A percentile compares a stretch with the other conserved stretches of the same genome.
Conservation (phyloP, 2,797 vertebrate genomes). For the Epinephelus malabaricus region DNA sequence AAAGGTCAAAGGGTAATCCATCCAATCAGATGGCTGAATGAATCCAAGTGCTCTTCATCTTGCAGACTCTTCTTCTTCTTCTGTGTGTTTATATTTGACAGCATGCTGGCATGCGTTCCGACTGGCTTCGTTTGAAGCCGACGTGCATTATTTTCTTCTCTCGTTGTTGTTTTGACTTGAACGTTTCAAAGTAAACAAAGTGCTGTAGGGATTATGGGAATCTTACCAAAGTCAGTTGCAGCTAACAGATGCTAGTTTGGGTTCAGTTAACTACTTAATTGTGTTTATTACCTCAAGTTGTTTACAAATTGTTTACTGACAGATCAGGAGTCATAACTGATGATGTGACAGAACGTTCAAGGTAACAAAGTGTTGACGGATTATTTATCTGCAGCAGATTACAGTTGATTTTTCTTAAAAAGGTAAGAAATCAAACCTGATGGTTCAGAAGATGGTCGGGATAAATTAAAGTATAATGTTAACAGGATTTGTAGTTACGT, state of each 20-base stretch:
- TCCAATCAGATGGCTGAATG: constrained; percentile 22
- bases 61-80: constrained; percentile 29
- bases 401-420: too few relatives aligned
- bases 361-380: neutral
- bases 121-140: constrained; percentile 63
- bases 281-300: constrained; percentile 18
- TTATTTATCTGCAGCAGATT: neutral
- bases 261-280: neutral
- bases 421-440: neutral
- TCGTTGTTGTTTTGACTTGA: constrained; percentile 12
- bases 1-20: constrained; percentile 36
- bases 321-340: neutral
- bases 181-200: constrained; percentile 38
- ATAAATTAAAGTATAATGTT: neutral
- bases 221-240: neutral
- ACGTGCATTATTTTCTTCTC: constrained; percentile 56
- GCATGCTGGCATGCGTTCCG: constrained; percentile 78
- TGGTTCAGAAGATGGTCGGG: neutral
- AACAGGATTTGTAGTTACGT: neutral
- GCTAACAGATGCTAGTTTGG: constrained; percentile 33
- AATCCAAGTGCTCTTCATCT: constrained; percentile 71
- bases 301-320: constrained; percentile 20
- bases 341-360: too few relatives aligned
- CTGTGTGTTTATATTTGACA: constrained; percentile 5
- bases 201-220: constrained; percentile 47